Evolutionary conservation across 2,113 vertebrate genomes (phyloP).

Genomic region (Caretta caretta): DNA sequence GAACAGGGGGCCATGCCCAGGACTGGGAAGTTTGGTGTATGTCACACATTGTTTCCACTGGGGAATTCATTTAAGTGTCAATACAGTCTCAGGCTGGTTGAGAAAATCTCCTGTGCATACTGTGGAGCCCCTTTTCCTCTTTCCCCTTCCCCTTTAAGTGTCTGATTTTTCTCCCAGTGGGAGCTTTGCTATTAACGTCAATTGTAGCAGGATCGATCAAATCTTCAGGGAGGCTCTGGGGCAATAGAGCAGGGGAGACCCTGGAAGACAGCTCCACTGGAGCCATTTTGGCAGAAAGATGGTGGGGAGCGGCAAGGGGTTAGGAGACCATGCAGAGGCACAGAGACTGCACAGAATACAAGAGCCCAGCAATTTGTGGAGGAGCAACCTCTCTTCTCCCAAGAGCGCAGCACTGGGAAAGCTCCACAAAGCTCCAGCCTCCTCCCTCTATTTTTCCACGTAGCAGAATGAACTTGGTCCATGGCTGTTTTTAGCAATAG

Average conservation of each 20-base stretch:
- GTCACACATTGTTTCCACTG: background rate
- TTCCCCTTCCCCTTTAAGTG: background rate
- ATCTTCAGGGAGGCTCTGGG: background rate
- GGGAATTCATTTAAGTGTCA: accelerated
- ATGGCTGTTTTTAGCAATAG: background rate
- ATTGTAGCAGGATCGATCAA: background rate
- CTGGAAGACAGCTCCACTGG: background rate
- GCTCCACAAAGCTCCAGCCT: background rate
- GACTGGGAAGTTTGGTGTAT: background rate
- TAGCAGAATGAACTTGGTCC: background rate
- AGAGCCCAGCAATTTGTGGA: background rate
- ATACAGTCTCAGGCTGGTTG: accelerated
- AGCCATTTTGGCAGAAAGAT: background rate
- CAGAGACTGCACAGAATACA: background rate
- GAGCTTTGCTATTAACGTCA: background rate
- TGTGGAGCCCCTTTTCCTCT: background rate
- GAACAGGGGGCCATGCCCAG: background rate
- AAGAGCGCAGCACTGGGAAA: background rate
- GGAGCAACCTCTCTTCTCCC: background rate
- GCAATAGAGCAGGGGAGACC: background rate
- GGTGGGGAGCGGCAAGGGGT: background rate
- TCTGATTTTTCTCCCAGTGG: background rate
- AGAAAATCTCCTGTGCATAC: background rate
- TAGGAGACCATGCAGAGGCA: background rate
- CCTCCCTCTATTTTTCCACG: background rate